These are phyloP conservation scores for Mastomys natalensis DNA, from an alignment of 2,113 vertebrate genomes.

Conservation along the genomic window DNA sequence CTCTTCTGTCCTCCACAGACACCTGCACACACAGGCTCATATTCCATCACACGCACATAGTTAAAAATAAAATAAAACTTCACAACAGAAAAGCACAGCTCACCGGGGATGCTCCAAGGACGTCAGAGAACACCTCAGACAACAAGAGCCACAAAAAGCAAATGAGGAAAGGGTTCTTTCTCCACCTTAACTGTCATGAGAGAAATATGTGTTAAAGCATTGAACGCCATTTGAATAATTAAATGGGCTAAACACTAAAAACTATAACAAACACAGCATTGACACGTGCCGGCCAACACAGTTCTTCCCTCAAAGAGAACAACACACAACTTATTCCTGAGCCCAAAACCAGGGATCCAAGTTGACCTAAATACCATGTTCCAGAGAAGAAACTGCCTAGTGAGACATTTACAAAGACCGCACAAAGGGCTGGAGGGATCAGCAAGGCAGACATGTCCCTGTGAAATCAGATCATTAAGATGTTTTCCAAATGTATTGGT, in stretches of 20 bases:
- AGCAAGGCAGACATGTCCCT: not conserved
- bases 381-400: not conserved
- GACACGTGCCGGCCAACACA: not conserved
- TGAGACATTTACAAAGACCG: not conserved
- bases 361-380: not conserved
- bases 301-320: not conserved
- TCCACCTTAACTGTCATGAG: too few relatives aligned
- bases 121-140: not conserved
- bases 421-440: not conserved
- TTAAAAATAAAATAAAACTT: not conserved
- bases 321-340: not conserved
- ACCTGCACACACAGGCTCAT: not conserved
- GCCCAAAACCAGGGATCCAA: not conserved
- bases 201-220: not conserved
- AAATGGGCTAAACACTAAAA: not conserved
- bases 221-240: not conserved
- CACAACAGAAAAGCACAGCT: not conserved
- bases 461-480: not conserved
- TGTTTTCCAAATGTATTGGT: not conserved
- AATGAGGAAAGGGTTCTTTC: not conserved
- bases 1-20: too few relatives aligned
- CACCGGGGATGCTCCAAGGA: not conserved
- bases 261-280: not conserved
- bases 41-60: not conserved
- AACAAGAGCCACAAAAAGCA: not conserved